phyloP scores from a whole-genome alignment of 2,113 vertebrate species.

The Propithecus coquereli region DNA sequence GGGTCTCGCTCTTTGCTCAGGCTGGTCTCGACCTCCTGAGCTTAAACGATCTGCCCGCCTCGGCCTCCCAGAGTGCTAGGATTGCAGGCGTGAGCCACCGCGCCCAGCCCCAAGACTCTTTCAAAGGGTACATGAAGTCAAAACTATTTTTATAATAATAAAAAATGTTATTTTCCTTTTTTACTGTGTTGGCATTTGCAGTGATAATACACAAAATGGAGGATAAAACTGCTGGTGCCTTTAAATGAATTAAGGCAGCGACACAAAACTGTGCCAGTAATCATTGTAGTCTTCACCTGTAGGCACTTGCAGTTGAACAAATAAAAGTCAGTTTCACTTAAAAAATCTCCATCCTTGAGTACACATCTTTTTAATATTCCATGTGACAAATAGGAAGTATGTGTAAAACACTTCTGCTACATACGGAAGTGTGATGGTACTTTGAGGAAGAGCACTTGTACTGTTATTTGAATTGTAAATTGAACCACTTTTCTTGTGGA shows the following conservation, averaged over 20 bases:
- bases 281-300: background rate
- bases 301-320: background rate
- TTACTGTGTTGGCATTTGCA: background rate
- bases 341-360: background rate
- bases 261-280: background rate
- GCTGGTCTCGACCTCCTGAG: too few relatives aligned
- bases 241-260: background rate
- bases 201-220: background rate
- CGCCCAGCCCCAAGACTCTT: background rate
- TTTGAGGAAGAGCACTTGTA: background rate
- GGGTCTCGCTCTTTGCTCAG: too few relatives aligned
- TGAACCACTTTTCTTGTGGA: background rate
- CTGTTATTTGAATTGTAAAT: background rate
- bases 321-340: background rate
- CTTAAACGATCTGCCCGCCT: too few relatives aligned
- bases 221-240: background rate
- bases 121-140: background rate
- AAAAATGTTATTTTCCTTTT: slow-evolving; percentile 13
- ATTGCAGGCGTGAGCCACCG: too few relatives aligned
- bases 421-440: background rate
- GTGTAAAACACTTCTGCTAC: background rate
- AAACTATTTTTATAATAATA: background rate
- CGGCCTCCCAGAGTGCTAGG: too few relatives aligned
- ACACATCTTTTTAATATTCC: background rate
- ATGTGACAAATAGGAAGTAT: background rate